Conservation (phyloP, 2,888 invertebrate genomes). For the Osedax frankpressi region DNA sequence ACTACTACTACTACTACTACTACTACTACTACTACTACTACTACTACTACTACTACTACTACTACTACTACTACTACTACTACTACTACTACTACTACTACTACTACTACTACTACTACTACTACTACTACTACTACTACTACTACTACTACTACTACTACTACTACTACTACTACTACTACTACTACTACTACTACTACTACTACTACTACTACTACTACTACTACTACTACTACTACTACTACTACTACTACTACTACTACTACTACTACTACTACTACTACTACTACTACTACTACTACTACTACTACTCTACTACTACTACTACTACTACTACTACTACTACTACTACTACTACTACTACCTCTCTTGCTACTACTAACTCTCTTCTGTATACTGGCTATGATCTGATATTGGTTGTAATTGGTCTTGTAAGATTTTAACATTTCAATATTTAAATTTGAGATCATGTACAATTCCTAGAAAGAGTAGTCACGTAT, state of each 20-base stretch:
- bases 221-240: conserved; percentile 10
- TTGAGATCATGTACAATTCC: background rate
- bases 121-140: conserved; percentile 12
- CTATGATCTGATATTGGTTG: background rate
- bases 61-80: conserved; percentile 10
- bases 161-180: conserved; percentile 10
- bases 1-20: conserved; percentile 12
- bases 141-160: conserved; percentile 11
- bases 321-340: conserved; percentile 7
- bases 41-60: conserved; percentile 10
- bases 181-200: conserved; percentile 10
- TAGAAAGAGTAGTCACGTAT: background rate
- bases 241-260: conserved; percentile 5
- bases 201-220: background rate
- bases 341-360: conserved; percentile 5
- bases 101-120: conserved; percentile 11
- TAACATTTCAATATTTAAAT: background rate
- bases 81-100: conserved; percentile 11
- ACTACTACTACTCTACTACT: conserved; percentile 9
- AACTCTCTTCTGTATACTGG: too few relatives aligned
- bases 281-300: conserved; percentile 11
- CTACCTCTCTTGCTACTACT: background rate
- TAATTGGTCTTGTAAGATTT: background rate
- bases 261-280: conserved; percentile 9
- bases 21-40: conserved; percentile 10